These are phyloP conservation scores for Poliocrania exsul DNA, from an alignment of 2,797 vertebrate species.

Conservation along the genomic window DNA sequence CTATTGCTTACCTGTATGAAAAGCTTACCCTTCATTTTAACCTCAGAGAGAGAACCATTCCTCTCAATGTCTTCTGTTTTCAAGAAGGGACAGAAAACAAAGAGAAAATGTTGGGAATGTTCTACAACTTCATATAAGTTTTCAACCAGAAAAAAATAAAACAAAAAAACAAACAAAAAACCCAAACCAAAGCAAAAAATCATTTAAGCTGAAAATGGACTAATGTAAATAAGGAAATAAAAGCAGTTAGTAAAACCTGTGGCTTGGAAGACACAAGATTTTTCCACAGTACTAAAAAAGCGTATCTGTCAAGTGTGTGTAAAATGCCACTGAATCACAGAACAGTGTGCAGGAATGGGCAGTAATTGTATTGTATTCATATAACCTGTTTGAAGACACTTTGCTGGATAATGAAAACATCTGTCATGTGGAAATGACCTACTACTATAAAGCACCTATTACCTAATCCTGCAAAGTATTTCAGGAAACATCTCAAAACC, in stretches of 20 bases:
- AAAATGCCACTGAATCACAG: neutral
- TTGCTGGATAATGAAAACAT: neutral
- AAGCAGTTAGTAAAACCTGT: neutral
- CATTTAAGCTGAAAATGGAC: neutral
- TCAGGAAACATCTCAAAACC: neutral
- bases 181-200: neutral
- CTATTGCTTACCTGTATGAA: neutral
- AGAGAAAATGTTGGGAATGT: neutral
- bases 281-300: neutral
- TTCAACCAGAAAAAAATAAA: neutral
- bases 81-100: neutral
- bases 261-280: neutral
- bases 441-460: neutral
- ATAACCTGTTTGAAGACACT: neutral
- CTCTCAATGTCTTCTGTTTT: neutral
- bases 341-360: neutral
- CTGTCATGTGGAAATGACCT: neutral
- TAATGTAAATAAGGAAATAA: neutral
- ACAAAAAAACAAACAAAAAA: neutral
- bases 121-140: neutral
- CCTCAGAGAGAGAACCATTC: neutral
- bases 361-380: neutral
- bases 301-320: neutral
- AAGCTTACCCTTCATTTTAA: neutral
- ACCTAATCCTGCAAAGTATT: neutral